Evolutionary conservation across 2,888 invertebrate genomes (phyloP), one percentile per base, ranked within the genome.

Genomic region (Mimas tiliae): DNA sequence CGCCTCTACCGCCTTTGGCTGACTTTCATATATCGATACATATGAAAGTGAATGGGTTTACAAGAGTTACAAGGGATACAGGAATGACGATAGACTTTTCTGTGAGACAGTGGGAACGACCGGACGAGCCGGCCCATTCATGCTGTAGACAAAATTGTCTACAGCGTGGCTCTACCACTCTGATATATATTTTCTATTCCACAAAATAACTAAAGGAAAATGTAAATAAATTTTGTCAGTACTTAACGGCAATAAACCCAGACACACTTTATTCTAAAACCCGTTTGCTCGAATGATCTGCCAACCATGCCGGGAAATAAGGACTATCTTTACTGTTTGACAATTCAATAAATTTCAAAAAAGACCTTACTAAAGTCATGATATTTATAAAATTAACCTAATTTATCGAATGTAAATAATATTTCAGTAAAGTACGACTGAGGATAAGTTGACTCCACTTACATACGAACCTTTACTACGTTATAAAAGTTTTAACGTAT

Each of bases 311-410:
- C 45, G 8, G 21, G 14, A 27, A 38, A 65, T 34, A 19, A 55
- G 19, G 33, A 53, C 12, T 47, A 14, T 48, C 65, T 50, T 65
- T 52, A 42, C 34, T 58, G 34, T 48, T 58, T 45, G 34, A 33
- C 34, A 47, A 48, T 47, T 58, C 34, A 55, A 48, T 65, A 64
- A 21, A 55, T 65, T 65, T 58, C 14, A 11, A 19, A 12, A 65
- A 65, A 19, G 48, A 47, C 48, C 55, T 55, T 19, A 48, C 34
- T 34, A 9, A 55, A 65, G 53, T 42, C 58, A 58, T 45, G 45
- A 48, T 65, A 53, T 58, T 58, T 58, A 3, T 47, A 38, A 34
- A 58, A 55, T 48, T 58, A 48, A 47, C 65, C 66, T 19, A 16
- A 12, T 65, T 38, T 65, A 58, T 58, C 16, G 19, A 47, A 65